These are phyloP conservation scores for Diplazon laetatorius DNA, from an alignment of 2,888 invertebrate species.

Conservation along the genomic window DNA sequence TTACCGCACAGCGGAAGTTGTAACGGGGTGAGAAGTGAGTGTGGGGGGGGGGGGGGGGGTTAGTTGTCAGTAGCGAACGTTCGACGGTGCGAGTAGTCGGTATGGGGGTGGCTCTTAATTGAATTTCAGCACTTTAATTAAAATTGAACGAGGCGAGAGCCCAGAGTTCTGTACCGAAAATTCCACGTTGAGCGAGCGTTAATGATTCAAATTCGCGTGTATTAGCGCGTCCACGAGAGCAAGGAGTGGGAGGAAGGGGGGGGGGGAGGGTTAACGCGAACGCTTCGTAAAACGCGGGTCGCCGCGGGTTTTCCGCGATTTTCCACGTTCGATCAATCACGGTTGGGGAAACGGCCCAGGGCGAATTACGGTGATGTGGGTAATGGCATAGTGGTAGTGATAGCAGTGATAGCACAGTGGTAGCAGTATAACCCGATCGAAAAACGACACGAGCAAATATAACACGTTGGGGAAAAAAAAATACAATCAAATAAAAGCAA, in stretches of 20 bases:
- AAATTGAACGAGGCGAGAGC: constrained; percentile 68
- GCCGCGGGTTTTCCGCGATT: constrained; percentile 52
- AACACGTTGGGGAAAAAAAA: constrained; percentile 40
- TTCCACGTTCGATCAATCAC: constrained; percentile 72
- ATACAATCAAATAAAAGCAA: no score
- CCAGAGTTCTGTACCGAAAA: constrained; percentile 65
- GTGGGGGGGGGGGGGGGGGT: no score
- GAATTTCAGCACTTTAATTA: constrained; percentile 72
- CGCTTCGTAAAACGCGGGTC: not conserved
- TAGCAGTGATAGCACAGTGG: no score
- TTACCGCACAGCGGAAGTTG: constrained; percentile 55
- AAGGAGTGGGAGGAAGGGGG: constrained; percentile 17
- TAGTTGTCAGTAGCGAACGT: not conserved
- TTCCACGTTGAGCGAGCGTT: constrained; percentile 58
- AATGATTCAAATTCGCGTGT: constrained; percentile 63
- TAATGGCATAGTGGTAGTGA: no score
- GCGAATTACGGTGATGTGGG: not conserved
- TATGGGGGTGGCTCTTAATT: constrained; percentile 63
- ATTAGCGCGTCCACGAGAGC: constrained; percentile 24
- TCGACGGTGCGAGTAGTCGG: constrained; percentile 38
- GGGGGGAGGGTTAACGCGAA: not conserved
- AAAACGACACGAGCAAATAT: constrained; percentile 47
- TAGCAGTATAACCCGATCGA: no score
- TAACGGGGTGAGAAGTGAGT: constrained; percentile 34
- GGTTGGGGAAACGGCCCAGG: constrained; percentile 60